These are phyloP conservation scores for Dicrurus megarhynchus DNA, from an alignment of 2,113 vertebrate genomes.

Conservation along the genomic window DNA sequence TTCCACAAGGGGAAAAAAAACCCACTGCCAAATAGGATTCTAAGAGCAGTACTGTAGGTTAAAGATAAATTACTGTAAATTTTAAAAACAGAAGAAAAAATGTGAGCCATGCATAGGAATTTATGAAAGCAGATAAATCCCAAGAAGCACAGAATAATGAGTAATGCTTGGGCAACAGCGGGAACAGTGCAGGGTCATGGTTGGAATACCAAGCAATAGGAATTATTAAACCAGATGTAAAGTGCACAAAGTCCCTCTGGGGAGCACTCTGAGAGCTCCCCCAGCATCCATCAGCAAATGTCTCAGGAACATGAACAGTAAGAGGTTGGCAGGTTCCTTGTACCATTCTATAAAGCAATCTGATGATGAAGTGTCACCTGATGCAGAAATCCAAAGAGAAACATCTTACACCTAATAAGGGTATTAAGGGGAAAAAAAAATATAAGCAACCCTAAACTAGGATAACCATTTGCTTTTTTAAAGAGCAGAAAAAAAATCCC, in stretches of 20 bases:
- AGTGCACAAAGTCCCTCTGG: not conserved
- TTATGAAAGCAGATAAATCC: not conserved
- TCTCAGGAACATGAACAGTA: not conserved
- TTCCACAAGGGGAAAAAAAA: not conserved
- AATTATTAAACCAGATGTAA: constrained; percentile 60
- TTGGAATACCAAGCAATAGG: not conserved
- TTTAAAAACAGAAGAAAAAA: constrained; percentile 17
- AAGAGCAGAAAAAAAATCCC: not conserved
- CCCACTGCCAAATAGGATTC: not conserved
- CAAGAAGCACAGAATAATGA: not conserved
- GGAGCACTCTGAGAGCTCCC: not conserved
- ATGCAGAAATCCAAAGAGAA: constrained; percentile 41
- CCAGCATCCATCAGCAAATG: constrained; percentile 10
- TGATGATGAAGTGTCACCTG: constrained; percentile 51
- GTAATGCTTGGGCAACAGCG: not conserved
- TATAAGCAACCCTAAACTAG: not conserved
- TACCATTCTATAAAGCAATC: not conserved
- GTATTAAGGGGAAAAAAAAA: not conserved
- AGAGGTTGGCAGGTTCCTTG: not conserved
- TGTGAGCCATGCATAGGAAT: not conserved
- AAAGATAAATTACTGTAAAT: not conserved
- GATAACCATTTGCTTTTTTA: not conserved
- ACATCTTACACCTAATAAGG: constrained; percentile 37
- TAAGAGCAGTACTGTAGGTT: not conserved
- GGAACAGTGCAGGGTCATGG: not conserved